Evolutionary conservation across 2,113 vertebrate species (phyloP), one percentile per base, ranked within the genome.

Genomic region (Zosterops pallidus): DNA sequence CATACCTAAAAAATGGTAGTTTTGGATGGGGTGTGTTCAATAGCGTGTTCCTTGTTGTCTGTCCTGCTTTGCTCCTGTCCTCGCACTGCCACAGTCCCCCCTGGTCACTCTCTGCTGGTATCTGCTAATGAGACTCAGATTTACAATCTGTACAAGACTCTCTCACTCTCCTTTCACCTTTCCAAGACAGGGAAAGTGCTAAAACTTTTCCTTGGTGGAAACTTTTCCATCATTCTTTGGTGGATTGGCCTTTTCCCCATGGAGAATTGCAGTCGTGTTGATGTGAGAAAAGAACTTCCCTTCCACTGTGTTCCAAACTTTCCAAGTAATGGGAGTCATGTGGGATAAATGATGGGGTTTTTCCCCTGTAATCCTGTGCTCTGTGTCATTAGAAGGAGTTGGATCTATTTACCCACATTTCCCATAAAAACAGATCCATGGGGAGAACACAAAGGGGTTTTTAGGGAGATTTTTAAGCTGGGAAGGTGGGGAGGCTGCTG

Each of bases 181-280:
- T 47, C 68, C 22, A 18, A 65, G 28, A 6, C 3, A 57, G 46
- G 41, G 55, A 79, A 56, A 5, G 25, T 11, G n/a, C 63, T 31
- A 8, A 49, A 87, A 47, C 19, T 24, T 70, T 18, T 77, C 41
- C 37, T 31, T 4, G 31, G 49, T 39, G 65, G 64, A 56, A 39
- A 39, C 39, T 39, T 39, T 39, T 39, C 39, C 39, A 39, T 39
- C 39, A 39, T 18, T 77, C 41, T 35, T 31, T 4, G 31, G 49
- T 39, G 65, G 64, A 56, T 35, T 33, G 41, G 24, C 4, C 56
- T 69, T 65, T 62, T 47, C 60, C 79, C 31, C 2, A 1, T 0
- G 26, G 42, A 41, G 49, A 68, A 28, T 0, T 0, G 1, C 0
- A 0, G n/a, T 63, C 2, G 2, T 0, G 0, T 9, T 39, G 86